These are phyloP conservation scores for Perizoma flavofasciatum DNA, from an alignment of 2,888 invertebrate species.

Conservation along the genomic window DNA sequence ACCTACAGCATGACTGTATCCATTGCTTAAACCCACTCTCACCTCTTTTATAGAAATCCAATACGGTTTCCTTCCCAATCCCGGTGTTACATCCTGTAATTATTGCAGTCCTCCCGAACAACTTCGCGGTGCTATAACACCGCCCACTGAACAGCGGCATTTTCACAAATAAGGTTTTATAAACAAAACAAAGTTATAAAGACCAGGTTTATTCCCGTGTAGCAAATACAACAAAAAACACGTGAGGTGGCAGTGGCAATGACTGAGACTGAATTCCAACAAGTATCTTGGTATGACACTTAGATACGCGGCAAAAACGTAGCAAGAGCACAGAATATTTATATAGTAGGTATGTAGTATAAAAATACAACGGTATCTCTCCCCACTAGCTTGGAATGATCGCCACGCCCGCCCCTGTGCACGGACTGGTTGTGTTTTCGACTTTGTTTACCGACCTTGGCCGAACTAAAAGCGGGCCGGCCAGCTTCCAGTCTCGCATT, in stretches of 20 bases:
- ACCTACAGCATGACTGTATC: too few relatives aligned
- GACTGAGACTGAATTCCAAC: too few relatives aligned
- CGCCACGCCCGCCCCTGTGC: too few relatives aligned
- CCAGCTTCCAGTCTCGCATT: too few relatives aligned
- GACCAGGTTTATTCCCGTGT: too few relatives aligned
- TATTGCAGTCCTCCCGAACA: conserved; percentile 82
- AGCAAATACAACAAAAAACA: not conserved
- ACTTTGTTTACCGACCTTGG: too few relatives aligned
- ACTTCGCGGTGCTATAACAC: conserved; percentile 80
- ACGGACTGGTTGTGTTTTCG: too few relatives aligned
- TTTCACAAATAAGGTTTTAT: conserved; percentile 15
- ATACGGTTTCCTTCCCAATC: conserved; percentile 76
- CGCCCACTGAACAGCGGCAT: conserved; percentile 75
- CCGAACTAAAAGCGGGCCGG: too few relatives aligned
- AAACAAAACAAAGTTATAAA: too few relatives aligned
- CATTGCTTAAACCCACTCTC: conserved; percentile 15
- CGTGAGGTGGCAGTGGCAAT: not conserved
- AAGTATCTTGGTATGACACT: too few relatives aligned
- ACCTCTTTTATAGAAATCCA: conserved; percentile 78
- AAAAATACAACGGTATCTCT: conserved; percentile 6
- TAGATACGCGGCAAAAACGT: conserved; percentile 3
- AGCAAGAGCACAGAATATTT: not conserved
- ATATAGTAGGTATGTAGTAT: not conserved
- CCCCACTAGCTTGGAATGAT: not conserved
- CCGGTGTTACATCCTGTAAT: conserved; percentile 78